Conservation (phyloP, 2,888 invertebrate species). For the Eueremaeus valkanovi region DNA sequence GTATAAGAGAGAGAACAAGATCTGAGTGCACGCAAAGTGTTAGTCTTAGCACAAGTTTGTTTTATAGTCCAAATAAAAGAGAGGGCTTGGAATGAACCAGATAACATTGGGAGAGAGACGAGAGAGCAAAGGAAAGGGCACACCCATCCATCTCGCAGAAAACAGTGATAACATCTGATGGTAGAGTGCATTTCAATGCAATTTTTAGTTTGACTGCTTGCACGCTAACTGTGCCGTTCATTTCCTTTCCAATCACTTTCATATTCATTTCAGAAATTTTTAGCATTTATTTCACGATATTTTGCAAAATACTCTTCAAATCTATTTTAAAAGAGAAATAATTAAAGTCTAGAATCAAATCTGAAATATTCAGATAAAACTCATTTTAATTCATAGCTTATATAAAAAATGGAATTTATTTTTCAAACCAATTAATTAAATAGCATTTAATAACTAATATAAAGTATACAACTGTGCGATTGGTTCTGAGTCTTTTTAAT, state of each 20-base stretch:
- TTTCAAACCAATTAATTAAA: background rate
- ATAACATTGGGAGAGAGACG: too few species aligned
- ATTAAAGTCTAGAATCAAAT: background rate
- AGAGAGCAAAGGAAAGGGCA: background rate
- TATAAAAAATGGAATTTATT: too few species aligned
- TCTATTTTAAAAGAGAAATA: background rate
- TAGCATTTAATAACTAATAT: background rate
- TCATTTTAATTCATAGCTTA: too few species aligned
- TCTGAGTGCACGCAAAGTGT: conserved; percentile 22
- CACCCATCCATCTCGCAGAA: background rate
- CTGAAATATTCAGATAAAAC: too few species aligned
- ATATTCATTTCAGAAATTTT: background rate
- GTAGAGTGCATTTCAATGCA: conserved; percentile 24
- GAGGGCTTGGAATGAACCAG: too few species aligned
- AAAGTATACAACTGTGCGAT: too few species aligned
- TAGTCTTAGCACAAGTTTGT: background rate
- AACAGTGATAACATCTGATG: conserved; percentile 27
- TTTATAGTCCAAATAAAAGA: background rate
- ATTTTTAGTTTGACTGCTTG: background rate
- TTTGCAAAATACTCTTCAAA: background rate
- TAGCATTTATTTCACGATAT: too few species aligned
- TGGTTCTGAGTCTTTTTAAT: background rate
- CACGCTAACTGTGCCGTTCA: conserved; percentile 15
- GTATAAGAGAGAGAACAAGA: too few species aligned
- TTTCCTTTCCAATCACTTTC: conserved; percentile 20